Conservation (phyloP, 2,113 vertebrate species). For the Marmota flaviventris region DNA sequence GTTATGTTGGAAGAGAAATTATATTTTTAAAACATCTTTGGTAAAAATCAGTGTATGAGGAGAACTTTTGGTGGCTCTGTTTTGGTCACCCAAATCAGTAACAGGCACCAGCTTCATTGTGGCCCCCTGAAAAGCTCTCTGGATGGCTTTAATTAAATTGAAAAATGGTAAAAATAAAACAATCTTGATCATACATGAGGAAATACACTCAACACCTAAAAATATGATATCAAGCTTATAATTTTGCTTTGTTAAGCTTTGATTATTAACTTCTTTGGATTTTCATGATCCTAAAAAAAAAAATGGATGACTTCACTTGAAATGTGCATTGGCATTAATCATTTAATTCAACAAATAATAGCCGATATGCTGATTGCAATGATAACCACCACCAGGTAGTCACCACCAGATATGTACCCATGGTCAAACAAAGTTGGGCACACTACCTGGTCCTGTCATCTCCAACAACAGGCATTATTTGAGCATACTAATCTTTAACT, state of each 20-base stretch:
- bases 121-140: not conserved
- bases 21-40: slow-evolving; percentile 31
- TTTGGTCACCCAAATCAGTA: not conserved
- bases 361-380: not conserved
- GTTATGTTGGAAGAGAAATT: slow-evolving; percentile 41
- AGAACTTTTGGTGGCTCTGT: not conserved
- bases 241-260: not conserved
- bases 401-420: too few relatives aligned
- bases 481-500: not conserved
- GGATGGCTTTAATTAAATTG: not conserved
- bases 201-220: not conserved
- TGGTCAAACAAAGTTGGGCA: too few relatives aligned
- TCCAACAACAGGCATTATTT: not conserved
- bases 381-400: not conserved
- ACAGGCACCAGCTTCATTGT: not conserved
- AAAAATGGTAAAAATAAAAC: not conserved
- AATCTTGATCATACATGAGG: not conserved
- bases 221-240: not conserved
- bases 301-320: not conserved
- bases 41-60: slow-evolving; percentile 19
- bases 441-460: too few relatives aligned
- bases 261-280: not conserved
- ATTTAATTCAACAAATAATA: not conserved
- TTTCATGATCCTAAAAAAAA: not conserved
- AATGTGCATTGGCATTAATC: not conserved